Evolutionary conservation across 2,113 vertebrate species (phyloP), one percentile per base, ranked within the genome.

Genomic region (Copsychus sechellarum): DNA sequence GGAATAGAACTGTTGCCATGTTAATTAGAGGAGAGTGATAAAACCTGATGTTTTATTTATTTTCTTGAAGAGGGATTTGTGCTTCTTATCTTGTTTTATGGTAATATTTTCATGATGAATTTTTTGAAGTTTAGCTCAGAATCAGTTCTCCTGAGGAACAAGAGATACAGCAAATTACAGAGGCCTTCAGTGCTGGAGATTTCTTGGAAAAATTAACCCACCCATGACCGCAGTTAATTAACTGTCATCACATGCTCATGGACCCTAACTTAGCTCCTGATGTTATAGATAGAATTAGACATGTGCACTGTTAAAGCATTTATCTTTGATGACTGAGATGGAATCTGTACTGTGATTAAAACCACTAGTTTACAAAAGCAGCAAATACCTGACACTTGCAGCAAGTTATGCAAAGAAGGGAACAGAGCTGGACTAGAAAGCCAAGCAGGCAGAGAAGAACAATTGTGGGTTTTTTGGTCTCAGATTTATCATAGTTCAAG

Each of bases 1-100:
- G 93, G 56, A 92, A 57, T 33, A 71, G 57, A 95, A 97, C 21
- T 36, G 81, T 93, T 92, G 83, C 73, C 33, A 40, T 96, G 81
- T 89, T 93, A 95, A 97, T 96, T 96, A 96, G 61, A 79, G 86
- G 79, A 87, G 81, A 92, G 23, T 5, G 50, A 87, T 95, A 96
- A 92, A 95, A 81, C 51, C 72, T 92, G 92, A 95, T 96, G 91
- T 96, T 95, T 95, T 96, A 96, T 97, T 96, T 97, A 95, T 95
- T 95, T 95, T 93, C 57, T 92, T 95, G 89, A 89, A 87, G 61
- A 92, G 89, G 73, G 80, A 97, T 94, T 94, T 96, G 29, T 92
- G 40, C 60, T 61, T 84, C 76, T 93, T 96, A 95, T 93, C 86
- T 88, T 74, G 69, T 79, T 88, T 89, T 93, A 92, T 95, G 83